phyloP scores from a whole-genome alignment of 2,113 vertebrate genomes.

The Delphinus delphis region DNA sequence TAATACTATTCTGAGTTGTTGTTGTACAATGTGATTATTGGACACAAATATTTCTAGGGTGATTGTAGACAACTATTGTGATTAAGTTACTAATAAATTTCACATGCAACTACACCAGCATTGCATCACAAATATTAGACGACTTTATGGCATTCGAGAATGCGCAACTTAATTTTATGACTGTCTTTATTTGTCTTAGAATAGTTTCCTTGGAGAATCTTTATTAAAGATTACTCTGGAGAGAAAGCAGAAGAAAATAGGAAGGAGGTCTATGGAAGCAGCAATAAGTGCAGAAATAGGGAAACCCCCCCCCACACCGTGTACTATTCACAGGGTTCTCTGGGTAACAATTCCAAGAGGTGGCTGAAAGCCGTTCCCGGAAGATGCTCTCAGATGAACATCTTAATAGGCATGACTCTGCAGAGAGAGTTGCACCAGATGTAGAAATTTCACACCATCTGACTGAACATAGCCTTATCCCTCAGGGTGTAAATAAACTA shows the following conservation, averaged over 20 bases:
- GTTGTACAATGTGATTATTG: neutral
- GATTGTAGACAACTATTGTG: neutral
- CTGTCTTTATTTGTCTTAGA: slow-evolving; percentile 39
- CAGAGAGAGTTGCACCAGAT: slow-evolving; percentile 44
- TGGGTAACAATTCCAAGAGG: neutral
- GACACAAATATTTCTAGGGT: neutral
- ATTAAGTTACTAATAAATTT: neutral
- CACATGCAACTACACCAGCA: neutral
- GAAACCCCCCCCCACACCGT: neutral
- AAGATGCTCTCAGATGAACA: slow-evolving; percentile 35
- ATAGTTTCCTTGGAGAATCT: neutral
- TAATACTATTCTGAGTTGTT: neutral
- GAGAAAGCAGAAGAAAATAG: neutral
- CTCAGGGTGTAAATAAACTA: slow-evolving; percentile 72
- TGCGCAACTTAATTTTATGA: neutral
- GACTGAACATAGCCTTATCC: slow-evolving; percentile 56
- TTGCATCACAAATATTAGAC: neutral
- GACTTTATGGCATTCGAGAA: neutral
- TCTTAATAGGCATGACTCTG: slow-evolving; percentile 51
- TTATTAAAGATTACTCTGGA: slow-evolving; percentile 15
- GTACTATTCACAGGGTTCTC: neutral
- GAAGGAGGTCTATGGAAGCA: neutral
- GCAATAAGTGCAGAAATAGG: neutral
- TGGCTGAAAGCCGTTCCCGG: slow-evolving; percentile 12
- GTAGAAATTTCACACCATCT: slow-evolving; percentile 69